Evolutionary conservation across 2,113 vertebrate genomes (phyloP).

Genomic region (Pongo abelii): DNA sequence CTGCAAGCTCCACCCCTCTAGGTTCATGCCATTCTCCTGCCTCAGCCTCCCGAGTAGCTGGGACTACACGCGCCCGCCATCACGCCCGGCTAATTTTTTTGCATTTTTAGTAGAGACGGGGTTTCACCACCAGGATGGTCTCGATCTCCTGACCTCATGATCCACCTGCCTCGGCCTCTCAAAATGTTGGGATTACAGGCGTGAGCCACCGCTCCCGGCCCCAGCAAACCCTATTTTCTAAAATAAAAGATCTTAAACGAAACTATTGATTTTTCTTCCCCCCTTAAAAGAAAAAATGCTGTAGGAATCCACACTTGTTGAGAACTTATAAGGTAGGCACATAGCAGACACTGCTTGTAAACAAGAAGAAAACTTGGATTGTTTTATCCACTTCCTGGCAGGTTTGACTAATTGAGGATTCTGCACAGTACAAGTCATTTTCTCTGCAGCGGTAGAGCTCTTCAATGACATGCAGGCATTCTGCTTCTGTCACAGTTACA

Average conservation of each 20-base stretch:
- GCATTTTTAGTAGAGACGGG: no score
- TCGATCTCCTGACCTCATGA: no score
- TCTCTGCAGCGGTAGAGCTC: not conserved
- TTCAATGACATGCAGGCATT: not conserved
- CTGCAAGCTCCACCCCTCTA: no score
- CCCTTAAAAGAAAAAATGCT: not conserved
- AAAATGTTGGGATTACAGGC: no score
- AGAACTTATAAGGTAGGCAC: not conserved
- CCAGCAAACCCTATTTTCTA: not conserved
- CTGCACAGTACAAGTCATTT: rapidly evolving
- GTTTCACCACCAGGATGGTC: no score
- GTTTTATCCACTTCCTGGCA: not conserved
- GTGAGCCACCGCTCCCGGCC: no score
- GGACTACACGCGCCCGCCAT: no score
- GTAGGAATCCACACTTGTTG: not conserved
- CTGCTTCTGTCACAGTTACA: not conserved
- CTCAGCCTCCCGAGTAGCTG: no score
- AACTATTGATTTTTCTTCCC: not conserved
- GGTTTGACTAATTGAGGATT: not conserved
- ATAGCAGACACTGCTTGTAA: not conserved
- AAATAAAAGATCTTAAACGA: not conserved
- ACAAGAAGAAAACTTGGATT: not conserved
- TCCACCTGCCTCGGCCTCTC: no score
- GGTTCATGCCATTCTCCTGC: no score
- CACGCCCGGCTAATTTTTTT: no score